Percentiles rank a stretch among this genome's conserved stretches.
Evolutionary conservation across 2,113 vertebrate genomes (phyloP).

Genomic region (Osmerus mordax): DNA sequence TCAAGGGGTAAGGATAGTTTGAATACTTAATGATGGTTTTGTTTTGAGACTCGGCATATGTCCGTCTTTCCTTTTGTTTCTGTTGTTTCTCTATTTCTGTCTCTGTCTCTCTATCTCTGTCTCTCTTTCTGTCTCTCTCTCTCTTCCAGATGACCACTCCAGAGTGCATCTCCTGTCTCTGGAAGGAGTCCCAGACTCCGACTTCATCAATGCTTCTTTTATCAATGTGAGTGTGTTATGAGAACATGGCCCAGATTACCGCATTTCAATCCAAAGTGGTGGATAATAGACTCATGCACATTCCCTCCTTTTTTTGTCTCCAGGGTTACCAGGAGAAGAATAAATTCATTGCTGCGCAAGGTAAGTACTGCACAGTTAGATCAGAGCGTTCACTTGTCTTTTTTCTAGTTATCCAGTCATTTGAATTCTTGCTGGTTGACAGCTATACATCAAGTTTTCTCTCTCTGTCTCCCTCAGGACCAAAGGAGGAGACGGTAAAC

Average conservation of each 20-base stretch:
- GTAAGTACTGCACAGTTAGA: conserved; percentile 60
- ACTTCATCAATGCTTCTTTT: conserved; percentile 97
- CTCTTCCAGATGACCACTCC: conserved; percentile 88
- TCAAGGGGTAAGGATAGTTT: no score
- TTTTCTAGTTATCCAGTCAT: no score
- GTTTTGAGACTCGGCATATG: no score
- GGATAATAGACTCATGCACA: background rate
- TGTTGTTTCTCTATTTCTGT: no score
- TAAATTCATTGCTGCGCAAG: conserved; percentile 98
- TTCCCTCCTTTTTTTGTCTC: background rate
- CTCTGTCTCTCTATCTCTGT: background rate
- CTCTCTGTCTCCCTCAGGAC: conserved; percentile 73
- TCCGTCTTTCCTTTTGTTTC: no score
- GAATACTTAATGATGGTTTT: no score
- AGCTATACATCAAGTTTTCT: background rate
- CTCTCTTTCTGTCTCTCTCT: conserved; percentile 2
- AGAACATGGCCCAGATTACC: no score
- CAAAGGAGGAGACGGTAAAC: conserved; percentile 97
- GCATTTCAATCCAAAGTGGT: no score
- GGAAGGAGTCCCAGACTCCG: conserved; percentile 96
- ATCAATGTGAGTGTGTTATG: conserved; percentile 84
- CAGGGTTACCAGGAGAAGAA: conserved; percentile 99
- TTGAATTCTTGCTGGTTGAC: background rate
- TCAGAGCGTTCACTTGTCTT: no score
- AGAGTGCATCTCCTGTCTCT: conserved; percentile 90